Evolutionary conservation across 2,797 vertebrate species (phyloP), one percentile per base, ranked within the genome.

Genomic region (Lepidocolaptes lacrymiger): DNA sequence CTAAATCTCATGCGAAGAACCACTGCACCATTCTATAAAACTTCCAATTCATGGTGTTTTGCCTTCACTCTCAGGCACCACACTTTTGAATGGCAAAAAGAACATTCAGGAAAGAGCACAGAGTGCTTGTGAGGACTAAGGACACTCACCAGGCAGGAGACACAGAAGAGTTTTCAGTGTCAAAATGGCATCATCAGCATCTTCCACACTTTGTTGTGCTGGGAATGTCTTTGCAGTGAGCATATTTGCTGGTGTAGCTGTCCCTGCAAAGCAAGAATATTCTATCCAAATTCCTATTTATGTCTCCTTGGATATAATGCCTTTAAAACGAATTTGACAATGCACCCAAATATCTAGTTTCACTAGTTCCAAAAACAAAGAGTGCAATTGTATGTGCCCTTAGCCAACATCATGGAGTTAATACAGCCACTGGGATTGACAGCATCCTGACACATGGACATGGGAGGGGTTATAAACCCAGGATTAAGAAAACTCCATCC

Each of bases 231-330:
- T 26, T 62, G 22, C 76, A 66, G 26, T 28, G 21, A 94, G 14
- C 80, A 59, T 66, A 75, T 55, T 22, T 66, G 48, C 73, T 66
- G 24, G 13, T 39, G 36, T 30, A 86, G 32, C 32, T 23, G 27
- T 30, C 93, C 55, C 93, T 91, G 79, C 36, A 71, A 95, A 89
- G 43, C 48, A 91, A 88, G 30, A 94, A 78, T 12, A 76, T 34
- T 64, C 43, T 62, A 30, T 62, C 15, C n/a, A 76, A 81, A 81
- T 24, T 67, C n/a, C 72, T n/a, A 12, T n/a, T 85, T 34, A 16
- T 13, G 34, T 8, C 17, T 89, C 32, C 58, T n/a, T 52, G 21
- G 46, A 39, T 41, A 66, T 1, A 51, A 26, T 6, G 20, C 36
- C 41, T 64, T 56, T 71, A 89, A 68, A 3, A 63, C 8, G 49